Evolutionary conservation across 2,113 vertebrate genomes (phyloP), one percentile per base, ranked within the genome.

Genomic region (Coptodon bakossiorum): DNA sequence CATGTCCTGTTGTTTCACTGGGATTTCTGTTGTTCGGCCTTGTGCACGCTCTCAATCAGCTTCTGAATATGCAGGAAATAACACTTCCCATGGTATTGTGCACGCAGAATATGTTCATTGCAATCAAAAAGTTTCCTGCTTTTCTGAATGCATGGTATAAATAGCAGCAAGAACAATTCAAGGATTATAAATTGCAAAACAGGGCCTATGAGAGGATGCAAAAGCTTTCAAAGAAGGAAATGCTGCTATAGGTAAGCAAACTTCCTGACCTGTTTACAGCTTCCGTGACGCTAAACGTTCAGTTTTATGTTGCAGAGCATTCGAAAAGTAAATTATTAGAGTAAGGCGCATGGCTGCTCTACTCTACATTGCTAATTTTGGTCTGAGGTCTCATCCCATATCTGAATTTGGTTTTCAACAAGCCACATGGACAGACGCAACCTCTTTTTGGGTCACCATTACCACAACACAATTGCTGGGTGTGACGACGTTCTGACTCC

Each of bases 101-200:
- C 83, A 81, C 79, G 19, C 61, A 92, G 50, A 92, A 91, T 89
- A 91, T 88, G 83, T 91, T 88, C 86, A 87, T 63, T 84, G 87
- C 92, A 92, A 95, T 94, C 93, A 95, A 95, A 95, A 92, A 80
- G 92, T 95, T 95, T 95, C 92, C 92, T 95, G 94, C 94, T 92
- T 94, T 93, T 94, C 89, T 92, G 86, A 86, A 89, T 85, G 83
- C 81, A 40, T 7, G 56, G 78, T 94, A 94, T 90, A 95, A 95
- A 96, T 95, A 95, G 91, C 84, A 82, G 45, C 85, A 43, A 89
- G 92, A 94, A 95, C 95, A 94, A 95, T 95, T 94, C 90, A 90
- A 93, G 92, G 91, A 91, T 90, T 90, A 81, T 87, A 92, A 88
- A 90, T 90, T 24, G 82, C 88, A 81, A 80, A 89, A 91, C 84